These are phyloP conservation scores for Halcyon smyrnensis DNA, from an alignment of 2,797 vertebrate genomes.

Conservation along the genomic window DNA sequence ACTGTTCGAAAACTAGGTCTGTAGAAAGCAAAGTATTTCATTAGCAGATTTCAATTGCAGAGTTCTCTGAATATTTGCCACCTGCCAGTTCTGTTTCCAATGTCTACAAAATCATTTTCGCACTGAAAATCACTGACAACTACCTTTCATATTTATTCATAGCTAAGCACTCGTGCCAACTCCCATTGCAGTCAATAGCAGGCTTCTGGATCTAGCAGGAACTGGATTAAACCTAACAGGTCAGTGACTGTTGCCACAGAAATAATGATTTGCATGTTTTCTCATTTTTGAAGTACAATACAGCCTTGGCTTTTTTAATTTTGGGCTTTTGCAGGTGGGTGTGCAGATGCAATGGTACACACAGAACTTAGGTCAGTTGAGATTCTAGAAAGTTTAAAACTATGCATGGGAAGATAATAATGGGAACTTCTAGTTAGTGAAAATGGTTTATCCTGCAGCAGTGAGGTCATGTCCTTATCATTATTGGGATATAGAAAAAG, in stretches of 20 bases:
- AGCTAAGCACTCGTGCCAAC: neutral
- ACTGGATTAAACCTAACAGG: neutral
- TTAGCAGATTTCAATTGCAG: neutral
- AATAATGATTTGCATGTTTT: neutral
- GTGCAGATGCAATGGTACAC: neutral
- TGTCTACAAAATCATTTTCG: neutral
- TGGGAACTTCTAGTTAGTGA: neutral
- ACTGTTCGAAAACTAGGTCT: neutral
- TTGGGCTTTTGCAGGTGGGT: neutral
- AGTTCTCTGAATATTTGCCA: constrained; percentile 16
- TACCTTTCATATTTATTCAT: constrained; percentile 20
- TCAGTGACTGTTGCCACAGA: neutral
- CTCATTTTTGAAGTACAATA: neutral
- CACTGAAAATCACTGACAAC: constrained; percentile 1
- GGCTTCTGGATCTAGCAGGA: neutral
- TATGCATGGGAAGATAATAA: neutral
- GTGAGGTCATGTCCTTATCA: neutral
- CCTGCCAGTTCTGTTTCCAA: constrained; percentile 16
- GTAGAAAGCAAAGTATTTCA: neutral
- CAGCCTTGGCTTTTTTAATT: neutral
- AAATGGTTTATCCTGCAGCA: neutral
- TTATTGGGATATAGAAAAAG: neutral
- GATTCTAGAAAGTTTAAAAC: neutral
- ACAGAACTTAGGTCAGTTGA: neutral
- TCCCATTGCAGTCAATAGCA: neutral